Base-by-base conservation (phyloP, 30 jellyfish, hydroid and myxozoan species). In the Chironex yamaguchii region DNA sequence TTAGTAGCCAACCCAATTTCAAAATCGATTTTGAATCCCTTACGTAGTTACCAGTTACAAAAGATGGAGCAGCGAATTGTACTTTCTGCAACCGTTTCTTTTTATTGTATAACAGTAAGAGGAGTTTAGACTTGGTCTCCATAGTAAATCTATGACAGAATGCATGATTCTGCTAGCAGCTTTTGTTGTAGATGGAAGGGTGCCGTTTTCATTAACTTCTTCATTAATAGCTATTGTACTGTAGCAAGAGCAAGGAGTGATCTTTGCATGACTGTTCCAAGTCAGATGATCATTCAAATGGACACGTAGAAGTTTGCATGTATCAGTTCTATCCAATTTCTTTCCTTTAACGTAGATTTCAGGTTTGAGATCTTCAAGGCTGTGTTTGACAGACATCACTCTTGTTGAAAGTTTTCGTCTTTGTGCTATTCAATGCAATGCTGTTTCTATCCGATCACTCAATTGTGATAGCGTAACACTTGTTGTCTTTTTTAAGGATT, bases 361-460 rank as follows among this genome's bases (percentile, higher is more conserved):
- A 58, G 72, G 0, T 62, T 62, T 62, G 53, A 62, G 1, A 2
- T 58, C 72, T 0, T 58, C 72, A 58, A 58, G 72, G 23, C 72
- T 58, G 72, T 0, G 0, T 33, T 67, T 67, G 0, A 36, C 76
- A 34, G 26, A 34, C 62, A 27, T 36, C 20, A 29, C 88, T 29
- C 63, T n/a, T n/a, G n/a, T n/a, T 29, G 86, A 76, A 76, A 76
- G 52, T 2, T 81, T 53, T 58, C 33, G 82, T 79, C 71, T 79
- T 79, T 79, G 81, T 35, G 52, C 81, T 79, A 58, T 79, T 34
- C 78, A 79, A 76, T 76, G 88, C 88, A 76, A 52, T 76, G 88
- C 78, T 49, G 88, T 52, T 76, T 52, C 65, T 76, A 31, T 76
- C 88, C 88, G 58, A 26, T 76, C 65, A 51, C 64, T 50, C 76